A percentile compares a stretch with the other conserved stretches of the same genome.
These are phyloP conservation scores for Ornithorhynchus anatinus DNA, from an alignment of 2,113 vertebrate genomes.

Conservation along the genomic window DNA sequence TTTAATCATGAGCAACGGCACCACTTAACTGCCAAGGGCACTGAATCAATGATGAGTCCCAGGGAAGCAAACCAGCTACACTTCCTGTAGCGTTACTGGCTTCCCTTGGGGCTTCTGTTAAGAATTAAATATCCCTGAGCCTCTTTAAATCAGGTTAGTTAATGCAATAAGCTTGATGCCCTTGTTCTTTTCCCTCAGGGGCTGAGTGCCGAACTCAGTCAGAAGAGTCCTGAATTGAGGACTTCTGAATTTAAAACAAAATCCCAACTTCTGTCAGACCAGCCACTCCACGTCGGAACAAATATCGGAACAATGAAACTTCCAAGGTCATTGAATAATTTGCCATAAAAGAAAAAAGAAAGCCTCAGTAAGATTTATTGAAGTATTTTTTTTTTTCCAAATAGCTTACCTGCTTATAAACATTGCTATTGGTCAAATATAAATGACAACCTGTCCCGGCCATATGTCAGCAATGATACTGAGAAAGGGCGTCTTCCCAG, in stretches of 20 bases:
- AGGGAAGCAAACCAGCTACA: no score
- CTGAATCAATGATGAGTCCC: no score
- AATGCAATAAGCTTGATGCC: no score
- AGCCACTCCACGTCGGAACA: neutral
- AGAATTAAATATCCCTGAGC: no score
- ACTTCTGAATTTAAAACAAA: neutral
- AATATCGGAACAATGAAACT: neutral
- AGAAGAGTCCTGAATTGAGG: no score
- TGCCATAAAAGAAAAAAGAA: neutral
- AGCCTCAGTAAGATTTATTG: neutral
- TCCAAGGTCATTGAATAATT: neutral
- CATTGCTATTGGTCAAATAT: neutral
- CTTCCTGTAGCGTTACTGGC: no score
- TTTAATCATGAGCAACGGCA: no score
- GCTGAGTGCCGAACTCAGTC: no score
- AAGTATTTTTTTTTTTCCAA: neutral
- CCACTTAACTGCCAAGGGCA: no score
- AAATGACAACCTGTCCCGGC: neutral
- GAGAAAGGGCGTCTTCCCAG: neutral
- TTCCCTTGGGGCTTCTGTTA: no score
- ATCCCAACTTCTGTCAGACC: fast-evolving
- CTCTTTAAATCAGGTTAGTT: no score
- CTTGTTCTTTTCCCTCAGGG: no score
- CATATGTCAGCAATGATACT: neutral
- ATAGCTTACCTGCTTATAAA: neutral